A percentile compares a stretch with the other conserved stretches of the same genome.
Evolutionary conservation across 2,797 vertebrate genomes (phyloP).

Genomic region (Neomorphus geoffroyi): DNA sequence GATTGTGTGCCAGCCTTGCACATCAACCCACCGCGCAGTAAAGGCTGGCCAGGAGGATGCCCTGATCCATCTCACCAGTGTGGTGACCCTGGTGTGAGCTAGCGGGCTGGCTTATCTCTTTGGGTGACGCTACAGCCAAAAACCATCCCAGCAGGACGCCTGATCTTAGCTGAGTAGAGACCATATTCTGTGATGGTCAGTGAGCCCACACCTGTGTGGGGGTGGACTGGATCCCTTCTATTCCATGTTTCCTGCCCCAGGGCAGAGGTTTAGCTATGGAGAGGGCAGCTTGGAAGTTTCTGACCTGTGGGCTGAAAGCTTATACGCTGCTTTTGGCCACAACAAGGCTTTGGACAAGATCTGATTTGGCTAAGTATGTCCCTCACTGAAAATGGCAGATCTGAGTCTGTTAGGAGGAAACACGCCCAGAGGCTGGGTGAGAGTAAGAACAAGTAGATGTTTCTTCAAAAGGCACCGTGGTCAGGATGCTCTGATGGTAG

Average conservation of each 20-base stretch:
- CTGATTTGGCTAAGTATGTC: neutral
- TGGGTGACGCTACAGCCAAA: neutral
- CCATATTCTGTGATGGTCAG: rapidly evolving
- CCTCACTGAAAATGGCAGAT: neutral
- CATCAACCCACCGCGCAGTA: neutral
- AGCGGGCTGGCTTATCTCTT: neutral
- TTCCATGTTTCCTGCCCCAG: neutral
- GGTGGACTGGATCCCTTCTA: neutral
- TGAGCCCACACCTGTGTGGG: neutral
- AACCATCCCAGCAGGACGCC: neutral
- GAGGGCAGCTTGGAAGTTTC: neutral
- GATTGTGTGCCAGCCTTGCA: neutral
- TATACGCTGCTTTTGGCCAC: neutral
- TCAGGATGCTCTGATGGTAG: neutral
- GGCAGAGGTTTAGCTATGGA: neutral
- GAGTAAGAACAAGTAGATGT: neutral
- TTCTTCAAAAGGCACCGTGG: neutral
- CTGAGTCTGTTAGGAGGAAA: neutral
- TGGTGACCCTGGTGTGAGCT: neutral
- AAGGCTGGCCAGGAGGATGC: neutral
- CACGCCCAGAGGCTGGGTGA: rapidly evolving
- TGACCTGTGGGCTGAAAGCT: neutral
- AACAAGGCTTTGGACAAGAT: neutral
- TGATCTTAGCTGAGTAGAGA: neutral
- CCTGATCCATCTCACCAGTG: neutral